Conservation (phyloP, 2,888 invertebrate genomes). For the Horisme vitalbata region DNA sequence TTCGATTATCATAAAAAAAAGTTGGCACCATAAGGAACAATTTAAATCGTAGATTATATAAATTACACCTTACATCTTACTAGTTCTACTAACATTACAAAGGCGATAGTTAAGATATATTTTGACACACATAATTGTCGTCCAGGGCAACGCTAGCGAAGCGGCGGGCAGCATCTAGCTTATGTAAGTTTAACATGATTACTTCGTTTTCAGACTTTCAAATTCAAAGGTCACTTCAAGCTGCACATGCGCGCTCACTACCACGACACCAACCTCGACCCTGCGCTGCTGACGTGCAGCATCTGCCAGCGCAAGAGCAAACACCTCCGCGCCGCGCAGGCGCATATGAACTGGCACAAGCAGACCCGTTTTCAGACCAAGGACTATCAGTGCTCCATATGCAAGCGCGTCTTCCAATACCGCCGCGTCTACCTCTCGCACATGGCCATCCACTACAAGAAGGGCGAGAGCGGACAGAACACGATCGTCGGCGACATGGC, state of each 20-base stretch:
- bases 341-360: conserved; percentile 76
- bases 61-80: no score
- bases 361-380: conserved; percentile 74
- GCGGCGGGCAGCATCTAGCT: no score
- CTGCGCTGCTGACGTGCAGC: conserved; percentile 64
- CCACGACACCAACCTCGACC: conserved; percentile 65
- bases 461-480: conserved; percentile 67
- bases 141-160: no score
- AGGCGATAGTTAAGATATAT: no score
- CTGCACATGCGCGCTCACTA: conserved; percentile 75
- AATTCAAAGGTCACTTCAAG: conserved; percentile 71
- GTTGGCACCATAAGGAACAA: no score
- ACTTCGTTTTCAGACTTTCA: conserved; percentile 63
- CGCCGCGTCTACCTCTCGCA: conserved; percentile 72
- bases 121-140: no score
- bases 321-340: conserved; percentile 72
- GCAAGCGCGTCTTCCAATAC: conserved; percentile 71
- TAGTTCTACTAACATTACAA: no score
- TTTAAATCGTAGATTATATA: no score
- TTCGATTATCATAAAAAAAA: no score
- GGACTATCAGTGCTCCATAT: conserved; percentile 77
- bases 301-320: conserved; percentile 74
- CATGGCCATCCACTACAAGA: conserved; percentile 75
- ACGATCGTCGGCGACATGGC: conserved; percentile 55
- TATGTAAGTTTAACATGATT: no score